phyloP scores from a whole-genome alignment of 2,888 invertebrate genomes.

The Cyrtodaria siliqua region DNA sequence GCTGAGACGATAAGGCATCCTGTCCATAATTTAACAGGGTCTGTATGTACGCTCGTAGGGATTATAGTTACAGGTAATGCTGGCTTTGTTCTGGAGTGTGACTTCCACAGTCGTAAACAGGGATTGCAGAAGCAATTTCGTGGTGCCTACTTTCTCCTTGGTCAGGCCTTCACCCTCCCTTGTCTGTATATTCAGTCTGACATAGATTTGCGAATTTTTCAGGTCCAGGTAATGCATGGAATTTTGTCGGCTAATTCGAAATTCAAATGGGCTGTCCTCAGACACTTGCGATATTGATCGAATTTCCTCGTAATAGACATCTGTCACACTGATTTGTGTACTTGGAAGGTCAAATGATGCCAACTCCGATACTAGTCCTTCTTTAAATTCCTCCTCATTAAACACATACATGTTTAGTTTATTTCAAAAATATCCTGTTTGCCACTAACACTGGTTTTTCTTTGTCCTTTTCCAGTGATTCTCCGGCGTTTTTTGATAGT shows the following conservation, averaged over 20 bases:
- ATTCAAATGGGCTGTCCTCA: constrained; percentile 53
- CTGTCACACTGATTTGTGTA: constrained; percentile 55
- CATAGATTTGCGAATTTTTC: constrained; percentile 37
- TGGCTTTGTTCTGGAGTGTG: constrained; percentile 49
- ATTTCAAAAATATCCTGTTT: constrained; percentile 38
- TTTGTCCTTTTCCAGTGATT: constrained; percentile 7
- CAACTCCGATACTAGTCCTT: constrained; percentile 45
- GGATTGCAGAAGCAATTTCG: constrained; percentile 46
- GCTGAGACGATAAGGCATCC: constrained; percentile 32
- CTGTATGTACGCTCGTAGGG: constrained; percentile 26
- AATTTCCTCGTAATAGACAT: constrained; percentile 51
- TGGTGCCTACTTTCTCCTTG: constrained; percentile 42
- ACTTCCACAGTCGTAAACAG: constrained; percentile 54
- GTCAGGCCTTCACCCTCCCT: constrained; percentile 28
- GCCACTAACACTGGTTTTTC: not conserved
- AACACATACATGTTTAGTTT: constrained; percentile 48
- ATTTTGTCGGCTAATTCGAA: constrained; percentile 32
- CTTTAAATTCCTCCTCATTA: constrained; percentile 47
- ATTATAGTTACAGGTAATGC: constrained; percentile 43
- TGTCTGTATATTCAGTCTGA: constrained; percentile 34
- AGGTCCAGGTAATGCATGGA: constrained; percentile 48
- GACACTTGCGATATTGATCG: constrained; percentile 46
- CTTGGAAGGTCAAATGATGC: constrained; percentile 52
- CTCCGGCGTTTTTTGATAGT: not conserved
- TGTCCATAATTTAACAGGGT: constrained; percentile 37